Evolutionary conservation across 2,888 invertebrate genomes (phyloP).

Genomic region (Pardosa pseudoannulata): DNA sequence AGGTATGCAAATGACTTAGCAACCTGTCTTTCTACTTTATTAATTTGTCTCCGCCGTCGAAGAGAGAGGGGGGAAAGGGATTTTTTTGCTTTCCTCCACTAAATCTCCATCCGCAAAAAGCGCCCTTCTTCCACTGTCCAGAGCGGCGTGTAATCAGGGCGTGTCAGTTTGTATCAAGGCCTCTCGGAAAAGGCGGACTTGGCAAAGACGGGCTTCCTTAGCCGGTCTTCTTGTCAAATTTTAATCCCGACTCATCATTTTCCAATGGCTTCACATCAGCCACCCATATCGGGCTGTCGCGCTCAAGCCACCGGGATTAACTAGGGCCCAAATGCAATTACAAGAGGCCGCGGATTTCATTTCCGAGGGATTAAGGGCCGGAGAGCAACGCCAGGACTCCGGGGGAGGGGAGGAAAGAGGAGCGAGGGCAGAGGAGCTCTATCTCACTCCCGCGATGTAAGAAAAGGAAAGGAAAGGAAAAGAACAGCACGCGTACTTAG

Average conservation of each 20-base stretch:
- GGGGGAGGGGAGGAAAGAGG: slow-evolving; percentile 13
- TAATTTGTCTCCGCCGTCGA: slow-evolving; percentile 72
- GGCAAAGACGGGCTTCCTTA: slow-evolving; percentile 69
- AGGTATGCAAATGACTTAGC: slow-evolving; percentile 73
- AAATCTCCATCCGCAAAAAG: slow-evolving; percentile 65
- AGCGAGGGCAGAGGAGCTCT: slow-evolving; percentile 18
- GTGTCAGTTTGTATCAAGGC: slow-evolving; percentile 72
- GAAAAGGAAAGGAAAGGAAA: slow-evolving; percentile 42
- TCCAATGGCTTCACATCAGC: slow-evolving; percentile 73
- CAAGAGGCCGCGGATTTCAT: slow-evolving; percentile 73
- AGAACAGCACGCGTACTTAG: slow-evolving; percentile 50
- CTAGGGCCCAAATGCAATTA: slow-evolving; percentile 73
- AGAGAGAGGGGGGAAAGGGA: slow-evolving; percentile 17
- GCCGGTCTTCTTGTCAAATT: slow-evolving; percentile 73
- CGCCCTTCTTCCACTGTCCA: slow-evolving; percentile 61
- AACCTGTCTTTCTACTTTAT: slow-evolving; percentile 73
- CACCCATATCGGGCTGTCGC: slow-evolving; percentile 72
- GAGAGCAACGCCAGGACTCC: slow-evolving; percentile 34
- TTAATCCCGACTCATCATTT: slow-evolving; percentile 74
- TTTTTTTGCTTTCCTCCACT: slow-evolving; percentile 38
- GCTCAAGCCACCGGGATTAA: slow-evolving; percentile 73
- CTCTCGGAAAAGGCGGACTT: slow-evolving; percentile 69
- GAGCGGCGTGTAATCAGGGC: slow-evolving; percentile 70
- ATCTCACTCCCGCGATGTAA: slow-evolving; percentile 50
- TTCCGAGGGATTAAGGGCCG: slow-evolving; percentile 73